Conservation (phyloP, 2,797 vertebrate species). For the Hapalemur alaotrensis region DNA sequence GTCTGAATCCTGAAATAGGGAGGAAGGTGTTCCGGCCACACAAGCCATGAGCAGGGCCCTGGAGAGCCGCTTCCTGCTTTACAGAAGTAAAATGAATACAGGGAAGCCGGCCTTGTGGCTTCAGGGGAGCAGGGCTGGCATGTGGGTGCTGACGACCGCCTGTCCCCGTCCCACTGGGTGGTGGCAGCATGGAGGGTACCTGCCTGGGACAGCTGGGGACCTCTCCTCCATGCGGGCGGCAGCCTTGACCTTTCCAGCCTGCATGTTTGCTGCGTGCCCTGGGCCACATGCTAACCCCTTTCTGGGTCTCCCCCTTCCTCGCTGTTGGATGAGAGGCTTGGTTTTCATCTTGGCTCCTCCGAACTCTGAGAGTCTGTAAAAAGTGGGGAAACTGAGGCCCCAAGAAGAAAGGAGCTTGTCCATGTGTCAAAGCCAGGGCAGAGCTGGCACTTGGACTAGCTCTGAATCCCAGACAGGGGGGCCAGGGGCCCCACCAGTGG, state of each 20-base stretch:
- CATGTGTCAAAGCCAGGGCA: neutral
- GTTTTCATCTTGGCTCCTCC: neutral
- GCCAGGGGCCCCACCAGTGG: neutral
- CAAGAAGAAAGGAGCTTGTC: neutral
- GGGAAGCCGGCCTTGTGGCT: neutral
- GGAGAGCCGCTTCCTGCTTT: neutral
- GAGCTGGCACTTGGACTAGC: neutral
- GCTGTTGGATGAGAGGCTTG: neutral
- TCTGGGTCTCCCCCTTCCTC: neutral
- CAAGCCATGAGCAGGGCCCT: neutral
- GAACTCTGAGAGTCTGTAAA: neutral
- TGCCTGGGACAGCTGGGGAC: no score
- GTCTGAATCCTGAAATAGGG: neutral
- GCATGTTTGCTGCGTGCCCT: neutral
- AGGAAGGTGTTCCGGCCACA: neutral
- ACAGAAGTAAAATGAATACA: neutral
- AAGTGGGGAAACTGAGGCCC: neutral
- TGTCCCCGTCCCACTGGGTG: fast-evolving
- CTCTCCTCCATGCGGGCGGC: fast-evolving
- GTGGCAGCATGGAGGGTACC: fast-evolving
- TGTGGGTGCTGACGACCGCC: neutral
- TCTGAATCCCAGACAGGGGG: neutral
- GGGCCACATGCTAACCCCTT: no score
- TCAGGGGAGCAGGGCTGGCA: fast-evolving
- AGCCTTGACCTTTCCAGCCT: neutral